These are phyloP conservation scores for Eretmocerus hayati DNA, from an alignment of 2,888 invertebrate species.

Conservation along the genomic window DNA sequence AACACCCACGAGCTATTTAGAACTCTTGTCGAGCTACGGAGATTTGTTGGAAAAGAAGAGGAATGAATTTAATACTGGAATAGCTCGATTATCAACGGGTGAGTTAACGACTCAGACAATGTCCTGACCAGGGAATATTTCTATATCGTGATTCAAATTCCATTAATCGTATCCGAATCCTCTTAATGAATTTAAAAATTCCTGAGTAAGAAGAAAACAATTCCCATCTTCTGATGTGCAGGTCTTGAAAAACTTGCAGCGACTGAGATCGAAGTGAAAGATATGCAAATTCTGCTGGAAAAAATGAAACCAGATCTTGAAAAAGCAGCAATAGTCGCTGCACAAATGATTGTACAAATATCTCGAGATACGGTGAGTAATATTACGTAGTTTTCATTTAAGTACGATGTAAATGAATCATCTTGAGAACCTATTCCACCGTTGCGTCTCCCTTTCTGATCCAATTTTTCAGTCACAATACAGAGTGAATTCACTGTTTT, in stretches of 20 bases:
- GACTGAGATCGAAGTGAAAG: conserved; percentile 73
- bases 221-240: conserved; percentile 32
- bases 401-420: too few relatives aligned
- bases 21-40: conserved; percentile 73
- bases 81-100: conserved; percentile 58
- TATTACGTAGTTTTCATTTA: too few relatives aligned
- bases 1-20: conserved; percentile 83
- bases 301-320: conserved; percentile 77
- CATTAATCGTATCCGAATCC: too few relatives aligned
- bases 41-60: conserved; percentile 67
- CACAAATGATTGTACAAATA: conserved; percentile 70
- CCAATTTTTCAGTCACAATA: too few relatives aligned
- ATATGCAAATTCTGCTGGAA: conserved; percentile 72
- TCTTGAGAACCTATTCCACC: too few relatives aligned
- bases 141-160: too few relatives aligned
- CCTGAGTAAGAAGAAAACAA: too few relatives aligned
- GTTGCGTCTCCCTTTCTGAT: too few relatives aligned
- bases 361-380: conserved; percentile 61
- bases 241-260: conserved; percentile 75
- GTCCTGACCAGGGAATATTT: too few relatives aligned
- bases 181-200: too few relatives aligned
- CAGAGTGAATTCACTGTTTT: too few relatives aligned
- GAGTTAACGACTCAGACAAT: too few relatives aligned
- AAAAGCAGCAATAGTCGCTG: conserved; percentile 70
- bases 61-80: conserved; percentile 50